These are phyloP conservation scores for Hirundichthys speculiger DNA, from an alignment of 2,113 vertebrate genomes.

Conservation along the genomic window DNA sequence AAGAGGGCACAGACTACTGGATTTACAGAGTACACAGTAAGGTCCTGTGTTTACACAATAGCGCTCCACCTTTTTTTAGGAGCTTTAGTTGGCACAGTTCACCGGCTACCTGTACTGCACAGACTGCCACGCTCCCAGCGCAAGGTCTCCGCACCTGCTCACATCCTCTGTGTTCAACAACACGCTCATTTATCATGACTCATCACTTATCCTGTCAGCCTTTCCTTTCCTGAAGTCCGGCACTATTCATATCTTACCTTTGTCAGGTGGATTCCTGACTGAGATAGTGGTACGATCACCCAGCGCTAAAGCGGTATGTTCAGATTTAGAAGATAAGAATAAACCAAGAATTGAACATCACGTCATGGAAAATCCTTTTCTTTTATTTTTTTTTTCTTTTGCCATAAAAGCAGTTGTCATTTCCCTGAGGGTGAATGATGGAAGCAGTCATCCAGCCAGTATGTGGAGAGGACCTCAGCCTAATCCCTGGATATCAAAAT, in stretches of 20 bases:
- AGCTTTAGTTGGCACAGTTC: slow-evolving; percentile 47
- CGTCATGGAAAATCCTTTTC: neutral
- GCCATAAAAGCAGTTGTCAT: slow-evolving; percentile 42
- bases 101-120: slow-evolving; percentile 52
- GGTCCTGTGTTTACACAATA: slow-evolving; percentile 70
- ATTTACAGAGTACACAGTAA: slow-evolving; percentile 75
- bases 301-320: slow-evolving; percentile 6
- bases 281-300: too few relatives aligned
- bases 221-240: neutral
- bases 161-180: slow-evolving; percentile 33
- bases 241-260: slow-evolving; percentile 20
- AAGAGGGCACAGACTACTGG: slow-evolving; percentile 58
- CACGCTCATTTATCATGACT: slow-evolving; percentile 47
- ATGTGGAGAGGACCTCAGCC: slow-evolving; percentile 50
- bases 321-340: slow-evolving; percentile 15
- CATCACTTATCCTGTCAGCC: slow-evolving; percentile 3
- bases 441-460: slow-evolving; percentile 35
- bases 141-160: slow-evolving; percentile 47
- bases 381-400: slow-evolving; percentile 3
- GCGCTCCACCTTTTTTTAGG: slow-evolving; percentile 58
- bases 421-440: slow-evolving; percentile 16
- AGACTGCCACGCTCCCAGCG: slow-evolving; percentile 8
- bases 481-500: slow-evolving; percentile 78
- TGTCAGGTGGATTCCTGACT: neutral
- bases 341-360: slow-evolving; percentile 15